phyloP scores from a whole-genome alignment of 2,797 vertebrate genomes.

The Picus viridis region DNA sequence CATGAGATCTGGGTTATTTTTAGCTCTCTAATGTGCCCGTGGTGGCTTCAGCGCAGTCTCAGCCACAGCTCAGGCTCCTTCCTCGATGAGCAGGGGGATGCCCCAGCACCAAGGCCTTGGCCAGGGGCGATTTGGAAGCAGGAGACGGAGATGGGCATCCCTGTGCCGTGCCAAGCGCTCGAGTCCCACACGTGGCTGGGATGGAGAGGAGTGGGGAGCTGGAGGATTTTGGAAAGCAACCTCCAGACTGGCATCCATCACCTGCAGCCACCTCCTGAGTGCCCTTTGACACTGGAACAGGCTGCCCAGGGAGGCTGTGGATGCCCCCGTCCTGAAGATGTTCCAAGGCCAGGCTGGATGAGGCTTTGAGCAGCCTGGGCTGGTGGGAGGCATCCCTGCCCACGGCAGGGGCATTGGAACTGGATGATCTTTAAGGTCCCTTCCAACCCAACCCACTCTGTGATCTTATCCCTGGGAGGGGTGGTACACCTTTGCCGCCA shows the following conservation, averaged over 20 bases:
- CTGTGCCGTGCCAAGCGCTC: accelerated
- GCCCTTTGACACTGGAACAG: not conserved
- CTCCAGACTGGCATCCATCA: not conserved
- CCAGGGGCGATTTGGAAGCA: not conserved
- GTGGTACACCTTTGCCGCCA: not conserved
- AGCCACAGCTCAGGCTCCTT: not conserved
- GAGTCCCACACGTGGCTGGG: not conserved
- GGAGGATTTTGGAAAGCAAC: not conserved
- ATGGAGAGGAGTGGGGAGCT: not conserved
- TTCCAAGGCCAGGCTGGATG: too few relatives aligned
- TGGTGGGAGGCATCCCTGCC: too few relatives aligned
- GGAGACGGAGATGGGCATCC: not conserved
- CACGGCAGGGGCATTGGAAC: too few relatives aligned
- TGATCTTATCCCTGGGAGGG: not conserved
- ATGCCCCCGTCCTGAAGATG: too few relatives aligned
- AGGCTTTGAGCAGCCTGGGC: too few relatives aligned
- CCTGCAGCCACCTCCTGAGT: not conserved
- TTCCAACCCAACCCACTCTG: too few relatives aligned
- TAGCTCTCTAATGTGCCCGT: conserved; percentile 15
- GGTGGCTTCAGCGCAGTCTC: not conserved
- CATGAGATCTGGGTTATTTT: conserved; percentile 36
- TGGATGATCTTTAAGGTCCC: too few relatives aligned
- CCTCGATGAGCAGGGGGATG: not conserved
- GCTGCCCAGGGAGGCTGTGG: too few relatives aligned
- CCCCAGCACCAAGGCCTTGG: accelerated